Evolutionary conservation across 2,888 invertebrate genomes (phyloP), one percentile per base, ranked within the genome.

Genomic region (Rhagonycha fulva): DNA sequence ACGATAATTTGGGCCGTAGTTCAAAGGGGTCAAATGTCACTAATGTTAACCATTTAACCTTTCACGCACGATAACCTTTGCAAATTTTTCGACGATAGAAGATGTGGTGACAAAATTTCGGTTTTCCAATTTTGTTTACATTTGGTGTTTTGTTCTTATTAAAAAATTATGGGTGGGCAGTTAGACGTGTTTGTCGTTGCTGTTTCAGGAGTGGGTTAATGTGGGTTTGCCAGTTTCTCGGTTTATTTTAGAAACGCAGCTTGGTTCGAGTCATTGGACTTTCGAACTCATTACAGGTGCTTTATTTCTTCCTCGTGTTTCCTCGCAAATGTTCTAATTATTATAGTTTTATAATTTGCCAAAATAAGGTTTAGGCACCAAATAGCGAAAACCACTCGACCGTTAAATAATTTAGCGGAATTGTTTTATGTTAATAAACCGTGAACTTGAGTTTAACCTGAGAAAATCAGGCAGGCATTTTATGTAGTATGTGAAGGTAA

Each of bases 221-320:
- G 72, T 72, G 69, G 71, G 68, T 63, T 77, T 74, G 77, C 71
- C 77, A 32, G 68, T 67, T 74, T 71, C 77, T 28, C 74, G 70
- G 71, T 72, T 77, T 76, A 80, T 77, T 80, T 79, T 77, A 77
- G 76, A 74, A 60, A 68, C 76, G 62, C n/a, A 66, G 62, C 62
- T 70, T 69, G 28, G 78, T 70, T 68, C 75, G 74, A 79, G 81
- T 81, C 81, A 81, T 80, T 81, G 81, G 79, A 81, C 81, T 73
- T 71, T 74, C 72, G 79, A 72, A 76, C 76, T 77, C 78, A 70
- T 78, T 79, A 79, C 80, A 81, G 80, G 81, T 80, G 80, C 79
- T 79, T 79, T 80, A 78, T 81, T 26, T 76, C 70, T 72, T 79
- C 76, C 78, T 79, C 14, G 4, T 47, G n/a, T 47, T 47, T 47